Percentiles rank a stretch among this genome's conserved stretches.
Evolutionary conservation across 2,888 invertebrate species (phyloP).

Genomic region (Calameuta filiformis): DNA sequence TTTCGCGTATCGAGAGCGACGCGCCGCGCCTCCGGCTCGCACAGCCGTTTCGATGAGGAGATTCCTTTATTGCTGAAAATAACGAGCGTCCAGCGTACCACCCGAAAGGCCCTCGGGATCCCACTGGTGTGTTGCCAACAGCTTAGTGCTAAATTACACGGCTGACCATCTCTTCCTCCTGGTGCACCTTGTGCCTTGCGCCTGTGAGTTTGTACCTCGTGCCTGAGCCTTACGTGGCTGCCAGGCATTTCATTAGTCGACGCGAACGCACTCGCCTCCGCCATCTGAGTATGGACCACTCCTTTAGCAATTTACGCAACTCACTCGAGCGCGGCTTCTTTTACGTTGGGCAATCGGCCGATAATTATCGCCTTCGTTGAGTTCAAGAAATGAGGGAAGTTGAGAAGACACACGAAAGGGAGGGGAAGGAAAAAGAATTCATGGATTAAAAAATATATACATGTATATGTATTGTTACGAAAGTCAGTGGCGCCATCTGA

Average conservation of each 20-base stretch:
- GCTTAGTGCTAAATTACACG: neutral
- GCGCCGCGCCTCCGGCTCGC: neutral
- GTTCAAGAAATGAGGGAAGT: neutral
- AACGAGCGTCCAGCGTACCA: neutral
- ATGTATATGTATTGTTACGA: neutral
- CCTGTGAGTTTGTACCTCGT: neutral
- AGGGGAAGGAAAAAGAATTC: neutral
- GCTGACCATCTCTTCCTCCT: neutral
- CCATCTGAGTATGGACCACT: neutral
- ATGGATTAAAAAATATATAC: neutral
- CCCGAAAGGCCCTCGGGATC: neutral
- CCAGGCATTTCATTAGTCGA: neutral
- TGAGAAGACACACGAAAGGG: neutral
- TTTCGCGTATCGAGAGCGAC: neutral
- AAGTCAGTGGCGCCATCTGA: neutral
- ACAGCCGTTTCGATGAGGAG: neutral
- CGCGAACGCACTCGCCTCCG: neutral
- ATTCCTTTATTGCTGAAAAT: neutral
- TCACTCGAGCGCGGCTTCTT: neutral
- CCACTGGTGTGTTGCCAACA: neutral
- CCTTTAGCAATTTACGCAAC: neutral
- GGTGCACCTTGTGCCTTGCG: neutral
- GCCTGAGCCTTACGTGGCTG: neutral
- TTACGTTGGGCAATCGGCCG: neutral
- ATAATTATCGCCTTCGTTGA: neutral